A percentile compares a stretch with the other conserved stretches of the same genome.
These are phyloP conservation scores for Graptemys geographica DNA, from an alignment of 2,797 vertebrate species.

Conservation along the genomic window DNA sequence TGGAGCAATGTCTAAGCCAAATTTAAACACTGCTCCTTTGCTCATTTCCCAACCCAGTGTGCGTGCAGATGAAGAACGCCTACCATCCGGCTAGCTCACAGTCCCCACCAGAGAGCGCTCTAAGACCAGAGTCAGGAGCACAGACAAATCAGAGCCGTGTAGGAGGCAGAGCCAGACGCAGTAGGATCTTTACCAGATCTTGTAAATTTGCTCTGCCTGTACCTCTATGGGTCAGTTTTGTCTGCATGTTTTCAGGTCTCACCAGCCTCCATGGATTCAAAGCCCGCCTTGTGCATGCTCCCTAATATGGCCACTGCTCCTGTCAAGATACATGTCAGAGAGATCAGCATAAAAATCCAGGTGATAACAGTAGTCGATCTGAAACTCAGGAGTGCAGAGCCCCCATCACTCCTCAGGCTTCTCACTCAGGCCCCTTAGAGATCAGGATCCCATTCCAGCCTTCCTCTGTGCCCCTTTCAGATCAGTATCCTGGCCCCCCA, in stretches of 20 bases:
- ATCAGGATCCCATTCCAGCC: neutral
- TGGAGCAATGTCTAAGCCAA: neutral
- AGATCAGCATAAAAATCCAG: neutral
- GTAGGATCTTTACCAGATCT: neutral
- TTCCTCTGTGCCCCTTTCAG: neutral
- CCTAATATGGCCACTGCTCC: neutral
- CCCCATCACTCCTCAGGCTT: neutral
- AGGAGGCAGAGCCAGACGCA: fast-evolving
- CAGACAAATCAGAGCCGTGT: fast-evolving
- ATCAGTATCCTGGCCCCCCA: neutral
- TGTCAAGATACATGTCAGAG: neutral
- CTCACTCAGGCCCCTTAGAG: neutral
- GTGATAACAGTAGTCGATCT: neutral
- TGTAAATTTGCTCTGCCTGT: neutral
- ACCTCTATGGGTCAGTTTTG: neutral
- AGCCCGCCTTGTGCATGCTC: neutral
- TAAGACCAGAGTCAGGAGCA: neutral
- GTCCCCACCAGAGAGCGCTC: slow-evolving; percentile 64
- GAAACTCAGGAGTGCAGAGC: neutral
- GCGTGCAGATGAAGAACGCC: neutral
- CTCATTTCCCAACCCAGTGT: neutral
- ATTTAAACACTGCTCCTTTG: fast-evolving
- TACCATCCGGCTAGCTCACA: neutral
- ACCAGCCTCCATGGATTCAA: fast-evolving
- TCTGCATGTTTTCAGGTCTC: fast-evolving